A percentile compares a stretch with the other conserved stretches of the same genome.
phyloP scores from a whole-genome alignment of 64 coral and sea anemone genomes.

The Pocillopora damicornis region DNA sequence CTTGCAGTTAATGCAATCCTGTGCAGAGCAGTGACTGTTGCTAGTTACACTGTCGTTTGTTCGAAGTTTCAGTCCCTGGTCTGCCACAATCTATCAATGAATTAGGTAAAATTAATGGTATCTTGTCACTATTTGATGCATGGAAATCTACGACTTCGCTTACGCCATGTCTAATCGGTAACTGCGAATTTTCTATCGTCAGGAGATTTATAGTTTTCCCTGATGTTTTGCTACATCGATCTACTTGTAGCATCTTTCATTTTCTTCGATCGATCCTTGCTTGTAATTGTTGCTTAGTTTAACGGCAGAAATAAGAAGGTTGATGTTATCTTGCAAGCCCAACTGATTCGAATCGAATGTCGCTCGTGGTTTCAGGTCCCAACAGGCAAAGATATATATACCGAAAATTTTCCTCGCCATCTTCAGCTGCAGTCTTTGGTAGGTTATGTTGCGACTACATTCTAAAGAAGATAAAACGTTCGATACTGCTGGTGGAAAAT shows the following conservation, averaged over 20 bases:
- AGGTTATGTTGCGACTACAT: too few relatives aligned
- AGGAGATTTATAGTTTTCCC: background rate
- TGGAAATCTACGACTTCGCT: background rate
- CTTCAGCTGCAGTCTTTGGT: too few relatives aligned
- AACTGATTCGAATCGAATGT: constrained; percentile 1
- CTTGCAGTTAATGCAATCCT: constrained; percentile 6
- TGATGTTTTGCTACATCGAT: background rate
- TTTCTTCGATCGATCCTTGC: background rate
- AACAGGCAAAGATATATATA: background rate
- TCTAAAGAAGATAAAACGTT: too few relatives aligned
- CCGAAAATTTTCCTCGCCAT: too few relatives aligned
- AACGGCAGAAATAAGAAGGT: background rate
- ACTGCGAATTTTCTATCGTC: background rate
- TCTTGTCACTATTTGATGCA: background rate
- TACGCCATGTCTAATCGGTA: background rate
- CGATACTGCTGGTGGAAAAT: too few relatives aligned
- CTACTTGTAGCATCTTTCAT: background rate
- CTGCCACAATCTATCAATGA: background rate
- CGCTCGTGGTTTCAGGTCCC: too few relatives aligned
- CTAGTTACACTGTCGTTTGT: constrained; percentile 14
- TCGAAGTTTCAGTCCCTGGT: constrained; percentile 1
- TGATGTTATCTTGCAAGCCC: background rate
- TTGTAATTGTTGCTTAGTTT: background rate
- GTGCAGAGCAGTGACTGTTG: background rate
- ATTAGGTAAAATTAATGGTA: constrained; percentile 19